Base-by-base conservation (phyloP, 2,888 invertebrate genomes). In the Axea sp. region DNA sequence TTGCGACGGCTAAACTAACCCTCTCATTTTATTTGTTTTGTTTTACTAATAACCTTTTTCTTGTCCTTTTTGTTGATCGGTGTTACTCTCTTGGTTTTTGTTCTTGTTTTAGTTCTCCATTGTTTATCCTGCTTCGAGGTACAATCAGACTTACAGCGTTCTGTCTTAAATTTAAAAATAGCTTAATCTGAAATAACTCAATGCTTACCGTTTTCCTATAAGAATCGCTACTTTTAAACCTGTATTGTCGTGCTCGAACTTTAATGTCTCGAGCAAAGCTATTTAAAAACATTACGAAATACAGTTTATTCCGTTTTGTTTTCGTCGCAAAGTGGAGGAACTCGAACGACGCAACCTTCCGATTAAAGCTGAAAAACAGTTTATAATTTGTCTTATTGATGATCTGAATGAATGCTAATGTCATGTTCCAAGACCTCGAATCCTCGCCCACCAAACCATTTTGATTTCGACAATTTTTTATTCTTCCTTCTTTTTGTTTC, bases 1-100 rank as follows among this genome's bases (percentile, higher is more conserved):
- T 57, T 62, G 43, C 60, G 24, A 41, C 41, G 57, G 9, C 60
- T 6, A 45, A 67, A 69, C 71, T 62, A 67, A 75, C 68, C 43
- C 49, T 35, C 26, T 26, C 28, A 26, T 57, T 57, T 22, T 39
- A 17, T 1, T 28, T 57, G 49, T 71, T 55, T 59, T 73, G 57
- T 62, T 62, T 62, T 47, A 43, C 67, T 62, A 62, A 73, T 47
- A 49, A 62, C 53, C 55, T 19, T 8, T 39, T 53, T 47, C 26
- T 47, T 35, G 9, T 53, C 14, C 26, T 14, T 30, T 15, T 24
- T 39, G 14, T 35, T 59, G n/a, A 11, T 15, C 33, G 24, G 24
- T 45, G 45, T 59, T 41, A 24, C 39, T 8, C 26, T 43, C 17
- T 19, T 45, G 33, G 26, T 59, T 59, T 45, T n/a, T 5, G 35